Percentiles rank a stretch among this genome's conserved stretches.
Evolutionary conservation across 92 coral and sea anemone species (phyloP).

Genomic region (Scolanthus callimorphus): DNA sequence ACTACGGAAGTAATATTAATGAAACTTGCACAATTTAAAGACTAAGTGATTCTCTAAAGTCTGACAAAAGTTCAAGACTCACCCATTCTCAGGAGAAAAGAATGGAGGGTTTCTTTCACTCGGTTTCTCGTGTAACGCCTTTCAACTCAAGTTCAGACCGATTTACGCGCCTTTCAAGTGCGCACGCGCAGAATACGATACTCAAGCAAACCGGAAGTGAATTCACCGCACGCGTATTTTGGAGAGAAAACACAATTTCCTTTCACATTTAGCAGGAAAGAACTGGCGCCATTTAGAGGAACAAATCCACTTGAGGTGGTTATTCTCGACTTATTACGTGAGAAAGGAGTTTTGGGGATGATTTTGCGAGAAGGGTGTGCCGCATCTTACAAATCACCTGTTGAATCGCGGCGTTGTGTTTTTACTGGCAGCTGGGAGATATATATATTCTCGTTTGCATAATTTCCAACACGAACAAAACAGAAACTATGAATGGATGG

Average conservation of each 20-base stretch:
- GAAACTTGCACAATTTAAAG: too few species aligned
- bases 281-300: too few species aligned
- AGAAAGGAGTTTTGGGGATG: too few species aligned
- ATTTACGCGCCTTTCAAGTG: slow-evolving; percentile 49
- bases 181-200: slow-evolving; percentile 48
- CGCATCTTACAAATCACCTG: not conserved
- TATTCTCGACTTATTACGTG: too few species aligned
- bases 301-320: too few species aligned
- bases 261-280: slow-evolving; percentile 7
- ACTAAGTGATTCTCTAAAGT: not conserved
- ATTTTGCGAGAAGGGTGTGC: too few species aligned
- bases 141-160: slow-evolving; percentile 26
- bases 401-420: too few species aligned
- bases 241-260: slow-evolving; percentile 21
- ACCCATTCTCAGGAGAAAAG: slow-evolving; percentile 54
- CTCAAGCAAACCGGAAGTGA: slow-evolving; percentile 56
- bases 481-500: too few species aligned
- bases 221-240: slow-evolving; percentile 7
- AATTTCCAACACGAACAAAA: too few species aligned
- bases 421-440: too few species aligned
- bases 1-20: too few species aligned
- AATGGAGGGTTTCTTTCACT: slow-evolving; percentile 24
- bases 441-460: too few species aligned
- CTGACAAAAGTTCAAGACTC: slow-evolving; percentile 9
- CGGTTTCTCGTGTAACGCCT: slow-evolving; percentile 57